These are phyloP conservation scores for Malurus cyaneus DNA, from an alignment of 2,113 vertebrate species.

Conservation along the genomic window DNA sequence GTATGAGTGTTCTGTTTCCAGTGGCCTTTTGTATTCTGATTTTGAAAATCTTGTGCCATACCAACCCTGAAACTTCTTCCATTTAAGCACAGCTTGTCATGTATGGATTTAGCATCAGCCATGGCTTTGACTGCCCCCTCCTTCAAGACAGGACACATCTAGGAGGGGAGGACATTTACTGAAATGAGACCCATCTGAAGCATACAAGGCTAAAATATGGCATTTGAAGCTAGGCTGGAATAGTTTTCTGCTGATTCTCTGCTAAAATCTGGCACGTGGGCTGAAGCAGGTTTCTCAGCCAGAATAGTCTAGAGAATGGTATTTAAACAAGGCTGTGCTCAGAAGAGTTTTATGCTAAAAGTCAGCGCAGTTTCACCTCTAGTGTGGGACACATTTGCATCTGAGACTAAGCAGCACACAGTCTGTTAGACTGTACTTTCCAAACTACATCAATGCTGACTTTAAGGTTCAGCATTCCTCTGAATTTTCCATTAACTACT, in stretches of 20 bases:
- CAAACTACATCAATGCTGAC: neutral
- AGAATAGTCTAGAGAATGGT: conserved; percentile 16
- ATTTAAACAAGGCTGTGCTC: conserved; percentile 25
- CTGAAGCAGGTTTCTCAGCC: conserved; percentile 16
- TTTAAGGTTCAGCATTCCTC: neutral
- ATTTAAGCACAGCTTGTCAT: neutral
- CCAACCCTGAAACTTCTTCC: neutral
- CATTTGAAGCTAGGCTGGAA: conserved; percentile 2
- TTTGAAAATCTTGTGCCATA: neutral
- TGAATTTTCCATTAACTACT: neutral
- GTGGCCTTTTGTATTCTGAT: neutral
- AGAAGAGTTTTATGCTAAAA: neutral
- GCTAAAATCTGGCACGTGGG: conserved; percentile 11
- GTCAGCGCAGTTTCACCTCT: neutral
- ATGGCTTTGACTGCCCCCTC: neutral
- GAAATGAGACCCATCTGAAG: neutral
- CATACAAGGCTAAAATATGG: neutral
- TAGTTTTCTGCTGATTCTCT: neutral
- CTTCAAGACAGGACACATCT: neutral
- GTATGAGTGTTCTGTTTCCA: neutral
- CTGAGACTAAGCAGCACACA: neutral
- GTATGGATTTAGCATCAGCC: neutral
- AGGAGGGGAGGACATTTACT: neutral
- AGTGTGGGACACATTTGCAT: neutral
- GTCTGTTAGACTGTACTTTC: neutral